Evolutionary conservation across 1,140 invertebrate genomes (phyloP).

Genomic region (Onthophagus taurus): DNA sequence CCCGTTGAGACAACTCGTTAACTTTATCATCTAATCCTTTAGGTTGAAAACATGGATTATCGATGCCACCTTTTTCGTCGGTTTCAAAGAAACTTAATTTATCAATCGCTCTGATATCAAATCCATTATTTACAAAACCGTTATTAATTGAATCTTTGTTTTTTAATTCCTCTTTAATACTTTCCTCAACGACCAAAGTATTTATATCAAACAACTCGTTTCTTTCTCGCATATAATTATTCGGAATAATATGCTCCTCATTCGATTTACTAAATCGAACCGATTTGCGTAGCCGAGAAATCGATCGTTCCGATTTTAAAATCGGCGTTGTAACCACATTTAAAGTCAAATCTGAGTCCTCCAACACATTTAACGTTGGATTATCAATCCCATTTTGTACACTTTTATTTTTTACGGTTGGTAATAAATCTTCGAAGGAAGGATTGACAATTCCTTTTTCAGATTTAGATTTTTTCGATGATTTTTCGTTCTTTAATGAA

Average conservation of each 20-base stretch:
- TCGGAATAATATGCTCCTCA: slow-evolving; percentile 25
- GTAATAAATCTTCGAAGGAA: slow-evolving; percentile 13
- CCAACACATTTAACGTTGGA: slow-evolving; percentile 20
- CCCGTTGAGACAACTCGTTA: slow-evolving; percentile 20
- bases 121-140: slow-evolving; percentile 22
- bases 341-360: not conserved
- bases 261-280: slow-evolving; percentile 29
- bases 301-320: not conserved
- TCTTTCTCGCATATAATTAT: slow-evolving; percentile 13
- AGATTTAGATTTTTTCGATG: slow-evolving; percentile 2
- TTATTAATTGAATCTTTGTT: slow-evolving; percentile 12
- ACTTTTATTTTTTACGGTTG: slow-evolving; percentile 6
- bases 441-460: slow-evolving; percentile 20
- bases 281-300: slow-evolving; percentile 19
- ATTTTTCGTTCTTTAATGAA: not conserved
- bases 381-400: slow-evolving; percentile 36
- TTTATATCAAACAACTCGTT: slow-evolving; percentile 25
- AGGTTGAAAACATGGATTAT: slow-evolving; percentile 5
- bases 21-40: slow-evolving; percentile 23
- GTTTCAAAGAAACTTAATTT: slow-evolving; percentile 3
- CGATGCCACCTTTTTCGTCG: slow-evolving; percentile 3
- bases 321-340: not conserved
- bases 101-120: slow-evolving; percentile 20
- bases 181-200: slow-evolving; percentile 13
- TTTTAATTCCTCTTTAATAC: slow-evolving; percentile 5